Conservation (phyloP, 1,140 invertebrate species). For the Augochlora pura region DNA sequence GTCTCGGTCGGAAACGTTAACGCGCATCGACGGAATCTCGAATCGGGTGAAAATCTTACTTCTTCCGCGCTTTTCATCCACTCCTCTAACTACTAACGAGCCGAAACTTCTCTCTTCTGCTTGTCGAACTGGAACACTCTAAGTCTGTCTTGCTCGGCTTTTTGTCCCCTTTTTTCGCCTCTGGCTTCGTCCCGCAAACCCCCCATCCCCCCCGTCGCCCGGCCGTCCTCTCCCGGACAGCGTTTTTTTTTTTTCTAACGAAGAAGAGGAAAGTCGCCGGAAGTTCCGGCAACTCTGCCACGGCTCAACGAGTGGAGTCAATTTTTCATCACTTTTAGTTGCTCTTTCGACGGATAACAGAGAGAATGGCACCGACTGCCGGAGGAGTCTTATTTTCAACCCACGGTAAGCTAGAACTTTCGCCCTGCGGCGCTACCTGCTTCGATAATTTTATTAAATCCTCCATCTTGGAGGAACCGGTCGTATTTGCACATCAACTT, state of each 20-base stretch:
- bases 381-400: constrained; percentile 23
- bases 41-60: constrained; percentile 43
- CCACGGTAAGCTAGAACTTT: constrained; percentile 7
- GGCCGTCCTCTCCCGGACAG: neutral
- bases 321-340: constrained; percentile 73
- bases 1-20: too few species aligned
- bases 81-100: constrained; percentile 67
- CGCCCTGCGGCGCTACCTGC: neutral
- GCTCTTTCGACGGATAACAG: constrained; percentile 65
- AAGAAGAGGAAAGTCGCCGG: constrained; percentile 62
- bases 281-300: constrained; percentile 69
- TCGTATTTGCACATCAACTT: neutral
- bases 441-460: neutral
- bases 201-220: neutral
- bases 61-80: constrained; percentile 46
- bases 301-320: constrained; percentile 68
- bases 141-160: constrained; percentile 46
- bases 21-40: too few species aligned
- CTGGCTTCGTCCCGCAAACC: neutral
- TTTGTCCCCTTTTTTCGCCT: constrained; percentile 51
- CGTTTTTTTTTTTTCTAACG: constrained; percentile 54
- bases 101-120: constrained; percentile 53
- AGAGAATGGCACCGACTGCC: constrained; percentile 47
- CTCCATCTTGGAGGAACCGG: neutral
- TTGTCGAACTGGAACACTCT: constrained; percentile 57